Percentiles rank a stretch among this genome's conserved stretches.
Conservation (phyloP, 2,797 vertebrate genomes). For the Xiphorhynchus erythropygius region DNA sequence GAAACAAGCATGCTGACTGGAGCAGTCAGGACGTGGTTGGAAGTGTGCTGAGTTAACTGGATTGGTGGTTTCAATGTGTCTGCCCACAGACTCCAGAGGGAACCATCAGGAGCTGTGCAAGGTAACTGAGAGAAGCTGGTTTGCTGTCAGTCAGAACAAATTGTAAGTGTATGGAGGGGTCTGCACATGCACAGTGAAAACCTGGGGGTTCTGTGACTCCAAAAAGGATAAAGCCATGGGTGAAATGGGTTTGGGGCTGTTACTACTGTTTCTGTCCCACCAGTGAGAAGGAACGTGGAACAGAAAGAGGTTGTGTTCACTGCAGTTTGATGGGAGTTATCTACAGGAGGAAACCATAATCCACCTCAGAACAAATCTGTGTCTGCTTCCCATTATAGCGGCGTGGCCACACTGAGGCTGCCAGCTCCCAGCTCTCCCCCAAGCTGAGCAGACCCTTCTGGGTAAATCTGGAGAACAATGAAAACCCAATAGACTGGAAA, state of each 20-base stretch:
- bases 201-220: neutral
- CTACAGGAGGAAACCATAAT: neutral
- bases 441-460: neutral
- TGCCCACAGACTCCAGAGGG: neutral
- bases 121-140: neutral
- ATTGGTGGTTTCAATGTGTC: neutral
- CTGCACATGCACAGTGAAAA: neutral
- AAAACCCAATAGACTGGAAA: neutral
- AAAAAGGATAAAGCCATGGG: neutral
- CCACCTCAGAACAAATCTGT: neutral
- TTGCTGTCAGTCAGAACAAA: neutral
- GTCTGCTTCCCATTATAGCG: fast-evolving
- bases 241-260: neutral
- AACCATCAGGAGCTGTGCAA: neutral
- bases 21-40: neutral
- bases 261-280: neutral
- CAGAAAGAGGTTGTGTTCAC: neutral
- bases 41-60: neutral
- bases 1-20: neutral
- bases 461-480: neutral
- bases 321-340: neutral
- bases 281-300: neutral
- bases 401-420: neutral
- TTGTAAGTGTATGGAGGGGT: neutral
- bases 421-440: neutral